Base-by-base conservation (phyloP, 2,797 vertebrate genomes). In the Mareca penelope region DNA sequence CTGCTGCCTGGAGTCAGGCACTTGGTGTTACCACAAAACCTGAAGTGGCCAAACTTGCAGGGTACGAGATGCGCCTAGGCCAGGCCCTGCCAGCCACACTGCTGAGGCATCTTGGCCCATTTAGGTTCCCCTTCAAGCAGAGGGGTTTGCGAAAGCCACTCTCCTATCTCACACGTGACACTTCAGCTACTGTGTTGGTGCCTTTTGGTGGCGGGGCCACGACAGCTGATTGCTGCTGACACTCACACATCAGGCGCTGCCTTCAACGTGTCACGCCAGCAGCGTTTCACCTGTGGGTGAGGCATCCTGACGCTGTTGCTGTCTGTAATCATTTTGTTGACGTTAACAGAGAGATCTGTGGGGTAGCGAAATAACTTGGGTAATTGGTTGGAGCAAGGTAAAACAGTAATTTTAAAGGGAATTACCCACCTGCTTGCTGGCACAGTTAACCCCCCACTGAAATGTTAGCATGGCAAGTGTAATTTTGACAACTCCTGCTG, bases 331-430 rank as follows among this genome's bases (percentile, higher is more conserved):
- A 96, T 96, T 95, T 61, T 94, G 91, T 92, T 96, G 93, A 94
- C 88, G 90, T 94, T 97, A 96, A 91, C 46, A 33, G 83, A 88
- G 85, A 96, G 89, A 95, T 85, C 76, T 75, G 69, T 46, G 72
- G 70, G 75, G 76, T 9, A 86, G 72, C 40, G 90, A 96, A 96
- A 95, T 63, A 92, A 95, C 85, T 61, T 85, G 76, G 82, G 77
- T 92, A 90, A 96, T 75, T 85, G 85, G 88, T 70, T 81, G 40
- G 88, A 85, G 81, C 3, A 65, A 96, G 55, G 80, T 94, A 94
- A 97, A 97, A 94, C 73, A 96, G 69, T 85, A 83, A 95, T 96
- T 96, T 95, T 91, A 67, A 95, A 94, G 70, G 73, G 40, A 95
- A 91, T 91, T 80, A 86, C 67, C 80, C 37, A 1, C 48, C 80